Evolutionary conservation across 2,888 invertebrate species (phyloP), one percentile per base, ranked within the genome.

Genomic region (Rhingia campestris): DNA sequence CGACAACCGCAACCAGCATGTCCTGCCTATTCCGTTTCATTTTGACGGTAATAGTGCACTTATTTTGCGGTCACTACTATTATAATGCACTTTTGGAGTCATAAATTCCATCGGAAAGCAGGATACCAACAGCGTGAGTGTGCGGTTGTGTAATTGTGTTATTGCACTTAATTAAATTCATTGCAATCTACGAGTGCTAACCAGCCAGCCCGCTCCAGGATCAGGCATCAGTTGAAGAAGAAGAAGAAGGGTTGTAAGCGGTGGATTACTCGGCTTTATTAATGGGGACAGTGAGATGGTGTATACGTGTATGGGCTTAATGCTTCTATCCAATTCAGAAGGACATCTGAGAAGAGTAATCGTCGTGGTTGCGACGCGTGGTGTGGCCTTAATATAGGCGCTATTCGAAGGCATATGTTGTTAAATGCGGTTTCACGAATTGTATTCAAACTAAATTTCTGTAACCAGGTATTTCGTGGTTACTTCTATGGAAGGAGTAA

Each of bases 91-190:
- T 84, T 80, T 79, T 47, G 39, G 74, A 64, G 80, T 80, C 80
- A 80, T 84, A 84, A 84, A 84, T 84, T 74, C 73, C 51, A 47
- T 58, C 74, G 43, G 58, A 66, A 74, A 49, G 66, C 66, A 72
- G 53, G 76, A 75, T 70, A 75, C 64, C 59, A 66, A 37, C 64
- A 67, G 37, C 73, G 67, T 43, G 69, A 79, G 74, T 63, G 41
- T 84, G 80, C 63, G 82, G 82, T 84, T 74, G 69, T 74, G 69
- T 69, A 59, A 74, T 80, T 63, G 63, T 80, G 80, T 79, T 79
- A 84, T 84, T 84, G 82, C 74, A 84, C 82, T 84, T 84, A 84
- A 84, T 84, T 84, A 84, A 84, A 84, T 84, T 79, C 82, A 84
- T 79, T 49, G 79, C 79, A 79, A 66, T 81, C 58, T 70, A 51